Conservation (phyloP, 2,797 vertebrate species). For the Melanotaenia maccullochi region DNA sequence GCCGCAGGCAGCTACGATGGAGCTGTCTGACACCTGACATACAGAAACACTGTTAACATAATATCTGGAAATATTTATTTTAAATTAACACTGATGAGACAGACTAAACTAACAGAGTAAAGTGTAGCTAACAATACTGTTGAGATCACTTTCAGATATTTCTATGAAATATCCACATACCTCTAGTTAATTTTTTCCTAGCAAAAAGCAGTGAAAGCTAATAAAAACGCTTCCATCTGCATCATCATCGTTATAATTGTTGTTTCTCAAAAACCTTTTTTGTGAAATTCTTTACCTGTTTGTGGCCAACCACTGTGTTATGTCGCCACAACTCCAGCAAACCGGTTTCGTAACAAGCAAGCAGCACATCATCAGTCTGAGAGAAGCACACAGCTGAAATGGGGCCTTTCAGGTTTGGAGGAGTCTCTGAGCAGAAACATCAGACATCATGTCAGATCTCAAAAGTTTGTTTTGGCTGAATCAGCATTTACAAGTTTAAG, state of each 20-base stretch:
- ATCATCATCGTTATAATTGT: neutral
- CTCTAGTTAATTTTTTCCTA: neutral
- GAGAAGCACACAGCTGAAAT: conserved; percentile 82
- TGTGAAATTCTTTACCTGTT: conserved; percentile 57
- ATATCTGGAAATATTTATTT: neutral
- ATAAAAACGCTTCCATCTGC: neutral
- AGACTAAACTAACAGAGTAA: neutral
- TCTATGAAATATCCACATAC: neutral
- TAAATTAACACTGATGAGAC: too few relatives aligned
- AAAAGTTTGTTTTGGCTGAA: neutral
- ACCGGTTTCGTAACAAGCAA: conserved; percentile 82
- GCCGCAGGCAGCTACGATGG: conserved; percentile 64
- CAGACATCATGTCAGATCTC: neutral
- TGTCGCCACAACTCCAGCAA: conserved; percentile 83
- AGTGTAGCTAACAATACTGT: neutral
- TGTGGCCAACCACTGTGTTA: conserved; percentile 51
- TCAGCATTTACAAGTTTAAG: neutral
- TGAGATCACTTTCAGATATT: neutral
- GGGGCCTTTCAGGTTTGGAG: conserved; percentile 24
- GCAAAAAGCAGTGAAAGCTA: too few relatives aligned
- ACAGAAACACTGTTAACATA: conserved; percentile 1
- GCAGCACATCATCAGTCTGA: conserved; percentile 59
- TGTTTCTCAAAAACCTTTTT: neutral
- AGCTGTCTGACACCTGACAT: conserved; percentile 56
- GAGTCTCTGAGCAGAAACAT: conserved; percentile 39